Percentiles rank a stretch among this genome's conserved stretches.
phyloP scores from a whole-genome alignment of 1,140 invertebrate genomes.

The Bombus consobrinus region DNA sequence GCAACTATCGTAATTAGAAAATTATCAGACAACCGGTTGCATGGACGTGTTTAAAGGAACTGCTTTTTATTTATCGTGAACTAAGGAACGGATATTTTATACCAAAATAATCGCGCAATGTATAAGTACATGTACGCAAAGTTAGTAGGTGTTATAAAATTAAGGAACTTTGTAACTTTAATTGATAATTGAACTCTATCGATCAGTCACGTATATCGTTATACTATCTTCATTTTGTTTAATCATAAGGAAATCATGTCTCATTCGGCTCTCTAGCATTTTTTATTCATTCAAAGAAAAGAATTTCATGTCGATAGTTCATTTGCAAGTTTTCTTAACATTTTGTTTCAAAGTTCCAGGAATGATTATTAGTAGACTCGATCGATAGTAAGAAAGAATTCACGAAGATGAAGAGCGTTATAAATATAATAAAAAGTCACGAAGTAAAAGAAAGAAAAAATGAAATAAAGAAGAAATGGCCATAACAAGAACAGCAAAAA shows the following conservation, averaged over 20 bases:
- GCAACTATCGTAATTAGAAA: constrained; percentile 52
- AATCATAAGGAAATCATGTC: neutral
- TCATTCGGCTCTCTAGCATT: constrained; percentile 31
- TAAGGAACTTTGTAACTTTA: constrained; percentile 48
- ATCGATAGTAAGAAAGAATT: constrained; percentile 45
- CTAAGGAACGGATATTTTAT: constrained; percentile 69
- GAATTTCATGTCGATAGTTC: neutral
- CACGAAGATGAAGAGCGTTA: constrained; percentile 7
- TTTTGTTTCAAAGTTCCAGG: constrained; percentile 17
- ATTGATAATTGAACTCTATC: constrained; percentile 37
- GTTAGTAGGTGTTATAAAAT: constrained; percentile 54
- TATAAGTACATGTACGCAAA: constrained; percentile 56
- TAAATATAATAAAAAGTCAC: constrained; percentile 38
- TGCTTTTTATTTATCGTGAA: constrained; percentile 62
- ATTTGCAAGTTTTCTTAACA: neutral
- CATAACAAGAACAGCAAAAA: constrained; percentile 23
- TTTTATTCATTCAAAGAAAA: neutral
- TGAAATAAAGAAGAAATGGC: constrained; percentile 10
- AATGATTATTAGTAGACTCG: constrained; percentile 32
- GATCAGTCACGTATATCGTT: constrained; percentile 2
- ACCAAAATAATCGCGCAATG: constrained; percentile 68
- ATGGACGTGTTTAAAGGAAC: constrained; percentile 39
- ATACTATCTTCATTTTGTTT: neutral
- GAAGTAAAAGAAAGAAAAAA: neutral
- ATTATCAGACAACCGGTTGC: constrained; percentile 38